phyloP scores from a whole-genome alignment of 2,797 vertebrate genomes.

The Anas bahamensis region DNA sequence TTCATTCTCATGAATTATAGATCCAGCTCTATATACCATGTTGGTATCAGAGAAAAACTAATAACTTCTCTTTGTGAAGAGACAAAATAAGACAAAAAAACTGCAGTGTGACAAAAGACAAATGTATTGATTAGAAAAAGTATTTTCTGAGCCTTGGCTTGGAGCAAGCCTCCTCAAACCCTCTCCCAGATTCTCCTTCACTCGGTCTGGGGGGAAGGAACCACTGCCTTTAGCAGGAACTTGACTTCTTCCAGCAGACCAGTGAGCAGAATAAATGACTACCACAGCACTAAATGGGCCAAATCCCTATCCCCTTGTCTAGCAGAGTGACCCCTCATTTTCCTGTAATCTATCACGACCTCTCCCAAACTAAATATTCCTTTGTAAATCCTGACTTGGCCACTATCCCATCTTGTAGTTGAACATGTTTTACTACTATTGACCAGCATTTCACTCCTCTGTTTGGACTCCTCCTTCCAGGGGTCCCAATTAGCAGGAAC shows the following conservation, averaged over 20 bases:
- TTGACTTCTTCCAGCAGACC: neutral
- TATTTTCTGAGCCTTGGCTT: neutral
- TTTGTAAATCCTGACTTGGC: neutral
- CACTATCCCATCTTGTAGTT: neutral
- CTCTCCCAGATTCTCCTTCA: neutral
- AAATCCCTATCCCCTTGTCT: neutral
- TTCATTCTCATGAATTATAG: slow-evolving; percentile 32
- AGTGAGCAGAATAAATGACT: neutral
- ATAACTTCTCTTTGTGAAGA: neutral
- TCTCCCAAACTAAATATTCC: slow-evolving; percentile 17
- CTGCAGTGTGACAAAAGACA: neutral
- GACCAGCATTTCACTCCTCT: neutral
- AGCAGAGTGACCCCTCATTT: neutral
- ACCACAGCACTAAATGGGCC: neutral
- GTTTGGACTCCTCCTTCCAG: neutral
- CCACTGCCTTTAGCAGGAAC: neutral
- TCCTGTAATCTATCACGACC: neutral
- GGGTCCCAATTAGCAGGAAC: neutral
- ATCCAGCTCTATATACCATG: neutral
- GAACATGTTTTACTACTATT: neutral
- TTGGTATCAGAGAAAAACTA: neutral
- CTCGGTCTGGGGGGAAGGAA: neutral
- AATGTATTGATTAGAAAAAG: neutral
- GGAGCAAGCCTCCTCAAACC: neutral
- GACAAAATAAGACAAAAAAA: neutral